These are phyloP conservation scores for Bergia sp. DNA, from an alignment of 92 coral and sea anemone species.

Conservation along the genomic window DNA sequence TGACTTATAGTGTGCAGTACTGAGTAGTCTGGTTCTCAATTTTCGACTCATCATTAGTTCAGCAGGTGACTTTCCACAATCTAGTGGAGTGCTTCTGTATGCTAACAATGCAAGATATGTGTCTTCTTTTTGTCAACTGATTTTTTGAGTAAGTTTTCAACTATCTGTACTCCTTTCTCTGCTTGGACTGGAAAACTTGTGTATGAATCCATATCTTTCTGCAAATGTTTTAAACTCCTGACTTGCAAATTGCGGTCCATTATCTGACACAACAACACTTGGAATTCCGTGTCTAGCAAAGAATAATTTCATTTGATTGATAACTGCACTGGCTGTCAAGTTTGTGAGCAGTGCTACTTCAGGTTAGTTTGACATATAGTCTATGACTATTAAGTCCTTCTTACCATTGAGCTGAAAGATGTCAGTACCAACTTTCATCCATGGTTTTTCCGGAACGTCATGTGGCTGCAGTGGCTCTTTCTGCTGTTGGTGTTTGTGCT, in stretches of 20 bases:
- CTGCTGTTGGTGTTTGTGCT: too few relatives aligned
- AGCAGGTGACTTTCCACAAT: too few relatives aligned
- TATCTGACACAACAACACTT: background rate
- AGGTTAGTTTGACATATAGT: slow-evolving; percentile 34
- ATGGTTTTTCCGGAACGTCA: background rate
- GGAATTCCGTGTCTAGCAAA: slow-evolving; percentile 9
- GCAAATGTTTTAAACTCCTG: slow-evolving; percentile 4
- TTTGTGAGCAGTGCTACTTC: slow-evolving; percentile 13
- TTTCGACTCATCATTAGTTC: too few relatives aligned
- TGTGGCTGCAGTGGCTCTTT: too few relatives aligned
- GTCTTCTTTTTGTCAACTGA: too few relatives aligned
- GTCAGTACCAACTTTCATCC: slow-evolving; percentile 42
- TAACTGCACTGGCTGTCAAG: background rate
- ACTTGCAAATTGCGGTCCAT: too few relatives aligned
- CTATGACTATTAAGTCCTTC: slow-evolving; percentile 40
- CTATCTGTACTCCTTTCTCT: background rate
- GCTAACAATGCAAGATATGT: too few relatives aligned
- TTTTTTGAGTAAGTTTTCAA: too few relatives aligned
- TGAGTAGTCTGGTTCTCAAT: too few relatives aligned
- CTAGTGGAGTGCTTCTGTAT: too few relatives aligned
- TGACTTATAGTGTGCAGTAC: too few relatives aligned
- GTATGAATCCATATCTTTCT: background rate
- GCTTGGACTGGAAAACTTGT: background rate
- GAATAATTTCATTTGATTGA: slow-evolving; percentile 7
- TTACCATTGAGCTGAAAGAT: slow-evolving; percentile 15